Percentiles rank a stretch among this genome's conserved stretches.
Evolutionary conservation across 2,888 invertebrate species (phyloP).

Genomic region (Volucella zonaria): DNA sequence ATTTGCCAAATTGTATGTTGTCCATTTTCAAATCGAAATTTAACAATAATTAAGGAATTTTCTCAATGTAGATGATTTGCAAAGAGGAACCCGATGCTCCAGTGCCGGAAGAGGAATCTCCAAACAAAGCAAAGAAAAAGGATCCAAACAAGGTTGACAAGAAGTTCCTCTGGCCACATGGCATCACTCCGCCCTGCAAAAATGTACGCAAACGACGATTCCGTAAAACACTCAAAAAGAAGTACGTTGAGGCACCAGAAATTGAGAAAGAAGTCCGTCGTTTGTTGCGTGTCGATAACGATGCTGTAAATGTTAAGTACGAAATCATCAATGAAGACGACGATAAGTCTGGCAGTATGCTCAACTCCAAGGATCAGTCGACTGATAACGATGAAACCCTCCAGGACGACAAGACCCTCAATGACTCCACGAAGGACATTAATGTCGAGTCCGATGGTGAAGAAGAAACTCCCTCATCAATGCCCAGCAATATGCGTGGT

Average conservation of each 20-base stretch:
- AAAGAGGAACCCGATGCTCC: slow-evolving; percentile 93
- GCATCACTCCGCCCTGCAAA: slow-evolving; percentile 97
- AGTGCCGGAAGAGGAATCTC: slow-evolving; percentile 88
- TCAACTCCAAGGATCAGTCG: slow-evolving; percentile 78
- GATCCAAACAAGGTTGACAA: slow-evolving; percentile 92
- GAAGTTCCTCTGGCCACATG: slow-evolving; percentile 97
- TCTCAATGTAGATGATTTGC: slow-evolving; percentile 88
- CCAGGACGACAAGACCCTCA: slow-evolving; percentile 77
- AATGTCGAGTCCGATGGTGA: slow-evolving; percentile 80
- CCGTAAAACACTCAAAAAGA: slow-evolving; percentile 97
- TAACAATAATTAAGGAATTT: background rate
- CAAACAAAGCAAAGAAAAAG: slow-evolving; percentile 91
- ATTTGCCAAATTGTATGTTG: slow-evolving; percentile 90
- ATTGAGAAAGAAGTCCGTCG: slow-evolving; percentile 99
- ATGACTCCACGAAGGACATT: slow-evolving; percentile 78
- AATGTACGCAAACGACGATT: slow-evolving; percentile 96
- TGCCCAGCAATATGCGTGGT: slow-evolving; percentile 79
- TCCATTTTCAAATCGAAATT: background rate
- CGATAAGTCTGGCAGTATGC: slow-evolving; percentile 84
- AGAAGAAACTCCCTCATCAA: slow-evolving; percentile 78
- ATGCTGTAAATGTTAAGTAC: slow-evolving; percentile 94
- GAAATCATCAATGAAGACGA: slow-evolving; percentile 95
- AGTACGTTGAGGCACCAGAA: slow-evolving; percentile 98
- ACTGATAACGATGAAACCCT: slow-evolving; percentile 79
- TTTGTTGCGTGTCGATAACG: slow-evolving; percentile 94